Percentiles rank a stretch among this genome's conserved stretches.
phyloP scores from a whole-genome alignment of 2,113 vertebrate genomes.

The Fukomys damarensis region DNA sequence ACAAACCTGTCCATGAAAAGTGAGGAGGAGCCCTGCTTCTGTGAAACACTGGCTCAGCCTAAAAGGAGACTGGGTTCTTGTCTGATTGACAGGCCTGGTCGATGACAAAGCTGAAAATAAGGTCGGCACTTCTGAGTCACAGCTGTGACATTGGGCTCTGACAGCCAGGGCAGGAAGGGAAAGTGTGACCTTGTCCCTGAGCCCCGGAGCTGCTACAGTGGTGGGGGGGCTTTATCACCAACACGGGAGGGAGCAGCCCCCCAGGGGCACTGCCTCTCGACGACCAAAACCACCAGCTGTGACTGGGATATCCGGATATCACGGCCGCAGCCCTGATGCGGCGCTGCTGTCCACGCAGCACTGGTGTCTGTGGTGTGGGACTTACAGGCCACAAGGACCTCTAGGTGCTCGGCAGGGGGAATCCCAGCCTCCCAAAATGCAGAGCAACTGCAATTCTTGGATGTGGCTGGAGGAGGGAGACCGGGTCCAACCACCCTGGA shows the following conservation, averaged over 20 bases:
- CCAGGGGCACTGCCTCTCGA: fast-evolving
- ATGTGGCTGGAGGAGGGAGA: too few species aligned
- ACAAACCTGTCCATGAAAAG: fast-evolving
- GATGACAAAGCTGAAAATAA: neutral
- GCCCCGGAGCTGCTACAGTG: fast-evolving
- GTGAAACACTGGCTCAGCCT: fast-evolving
- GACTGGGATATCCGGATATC: neutral
- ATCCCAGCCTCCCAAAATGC: neutral
- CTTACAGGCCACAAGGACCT: neutral
- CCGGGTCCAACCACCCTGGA: too few species aligned
- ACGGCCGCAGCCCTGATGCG: too few species aligned
- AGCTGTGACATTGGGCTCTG: neutral
- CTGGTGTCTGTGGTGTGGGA: neutral
- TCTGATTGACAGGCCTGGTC: neutral
- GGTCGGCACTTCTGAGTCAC: neutral
- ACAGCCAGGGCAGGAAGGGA: neutral
- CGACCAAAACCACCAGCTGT: fast-evolving
- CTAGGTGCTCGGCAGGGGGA: neutral
- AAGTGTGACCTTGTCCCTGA: neutral
- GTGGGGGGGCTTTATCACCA: neutral
- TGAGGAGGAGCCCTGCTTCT: neutral
- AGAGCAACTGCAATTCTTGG: neutral
- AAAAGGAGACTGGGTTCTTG: neutral
- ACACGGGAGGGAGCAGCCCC: neutral
- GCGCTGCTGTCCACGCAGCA: neutral